Evolutionary conservation across 2,113 vertebrate species (phyloP).

Genomic region (Glaucidium brasilianum): DNA sequence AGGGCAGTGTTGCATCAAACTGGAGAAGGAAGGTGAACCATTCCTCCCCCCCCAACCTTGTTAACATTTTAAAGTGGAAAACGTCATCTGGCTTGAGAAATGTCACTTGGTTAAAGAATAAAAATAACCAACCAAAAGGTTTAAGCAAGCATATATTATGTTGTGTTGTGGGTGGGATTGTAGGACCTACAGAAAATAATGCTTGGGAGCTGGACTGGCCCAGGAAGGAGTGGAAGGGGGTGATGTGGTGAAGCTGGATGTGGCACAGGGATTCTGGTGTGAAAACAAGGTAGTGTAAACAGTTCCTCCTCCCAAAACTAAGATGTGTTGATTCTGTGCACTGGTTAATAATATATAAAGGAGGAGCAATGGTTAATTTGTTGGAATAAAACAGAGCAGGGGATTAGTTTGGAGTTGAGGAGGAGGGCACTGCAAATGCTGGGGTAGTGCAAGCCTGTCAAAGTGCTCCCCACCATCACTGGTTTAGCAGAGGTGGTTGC

Average conservation of each 20-base stretch:
- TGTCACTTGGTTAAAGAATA: neutral
- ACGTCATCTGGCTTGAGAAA: slow-evolving; percentile 15
- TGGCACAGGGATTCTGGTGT: neutral
- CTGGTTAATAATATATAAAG: neutral
- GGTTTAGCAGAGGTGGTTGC: neutral
- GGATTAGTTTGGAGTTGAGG: neutral
- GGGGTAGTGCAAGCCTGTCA: neutral
- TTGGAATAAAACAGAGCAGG: neutral
- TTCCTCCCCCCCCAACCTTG: neutral
- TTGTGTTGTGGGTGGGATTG: neutral
- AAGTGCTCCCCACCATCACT: neutral
- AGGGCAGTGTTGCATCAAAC: neutral
- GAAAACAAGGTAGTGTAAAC: neutral
- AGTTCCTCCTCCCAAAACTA: neutral
- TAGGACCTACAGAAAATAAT: neutral
- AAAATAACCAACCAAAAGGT: neutral
- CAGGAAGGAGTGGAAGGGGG: neutral
- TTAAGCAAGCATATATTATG: neutral
- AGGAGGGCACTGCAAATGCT: neutral
- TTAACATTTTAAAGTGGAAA: slow-evolving; percentile 40
- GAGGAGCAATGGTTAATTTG: neutral
- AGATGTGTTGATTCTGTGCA: neutral
- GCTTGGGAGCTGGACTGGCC: neutral
- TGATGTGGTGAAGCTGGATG: neutral
- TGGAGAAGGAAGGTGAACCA: neutral